phyloP scores from a whole-genome alignment of 2,888 invertebrate genomes.

The Ypsolopha scabrella region DNA sequence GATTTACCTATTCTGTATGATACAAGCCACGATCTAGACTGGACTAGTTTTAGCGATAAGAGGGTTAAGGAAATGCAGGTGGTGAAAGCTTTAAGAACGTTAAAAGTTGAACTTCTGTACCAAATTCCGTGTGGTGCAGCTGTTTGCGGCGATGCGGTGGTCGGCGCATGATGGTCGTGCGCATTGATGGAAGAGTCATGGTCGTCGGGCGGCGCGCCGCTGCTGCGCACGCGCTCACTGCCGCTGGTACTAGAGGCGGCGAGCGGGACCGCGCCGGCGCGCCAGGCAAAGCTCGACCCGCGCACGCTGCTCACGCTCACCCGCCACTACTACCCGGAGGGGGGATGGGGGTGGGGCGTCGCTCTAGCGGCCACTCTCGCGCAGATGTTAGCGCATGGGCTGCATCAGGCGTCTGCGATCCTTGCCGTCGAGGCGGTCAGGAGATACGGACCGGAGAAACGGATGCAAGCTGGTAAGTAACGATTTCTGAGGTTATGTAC shows the following conservation, averaged over 20 bases:
- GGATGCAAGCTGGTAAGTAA: conserved; percentile 74
- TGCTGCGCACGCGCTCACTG: conserved; percentile 75
- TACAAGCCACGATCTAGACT: no score
- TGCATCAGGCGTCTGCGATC: conserved; percentile 76
- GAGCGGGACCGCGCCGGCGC: conserved; percentile 55
- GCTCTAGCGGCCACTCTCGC: conserved; percentile 78
- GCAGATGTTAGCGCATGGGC: conserved; percentile 80
- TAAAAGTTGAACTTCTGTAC: no score
- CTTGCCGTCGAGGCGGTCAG: conserved; percentile 69
- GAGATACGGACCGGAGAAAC: conserved; percentile 71
- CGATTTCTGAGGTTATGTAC: not conserved
- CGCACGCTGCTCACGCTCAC: conserved; percentile 75
- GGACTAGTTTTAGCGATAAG: no score
- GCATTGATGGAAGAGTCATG: conserved; percentile 69
- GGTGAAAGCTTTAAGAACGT: no score
- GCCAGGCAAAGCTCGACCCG: conserved; percentile 62
- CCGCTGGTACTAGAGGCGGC: conserved; percentile 73
- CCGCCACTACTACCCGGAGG: conserved; percentile 89
- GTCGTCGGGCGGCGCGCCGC: conserved; percentile 70
- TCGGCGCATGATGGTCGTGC: conserved; percentile 55
- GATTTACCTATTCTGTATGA: no score
- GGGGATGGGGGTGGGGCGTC: conserved; percentile 90
- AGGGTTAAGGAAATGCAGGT: no score
- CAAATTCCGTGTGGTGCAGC: no score
- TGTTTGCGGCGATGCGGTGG: conserved; percentile 16